A percentile compares a stretch with the other conserved stretches of the same genome.
These are phyloP conservation scores for Coptodon rendalli DNA, from an alignment of 2,113 vertebrate species.

Conservation along the genomic window DNA sequence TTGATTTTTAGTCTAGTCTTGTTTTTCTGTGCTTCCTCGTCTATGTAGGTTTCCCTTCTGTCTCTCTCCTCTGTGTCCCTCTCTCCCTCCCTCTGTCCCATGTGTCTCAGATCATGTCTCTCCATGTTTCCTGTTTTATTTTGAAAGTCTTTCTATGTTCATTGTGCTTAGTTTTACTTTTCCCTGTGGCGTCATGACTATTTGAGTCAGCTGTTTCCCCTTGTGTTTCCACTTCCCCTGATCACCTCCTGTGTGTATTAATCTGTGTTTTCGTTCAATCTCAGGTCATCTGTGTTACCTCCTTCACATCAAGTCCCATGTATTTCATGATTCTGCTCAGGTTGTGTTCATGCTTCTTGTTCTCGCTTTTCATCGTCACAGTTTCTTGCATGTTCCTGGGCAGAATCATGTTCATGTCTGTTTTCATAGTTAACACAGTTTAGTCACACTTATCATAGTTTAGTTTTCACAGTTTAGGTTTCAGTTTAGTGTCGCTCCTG, in stretches of 20 bases:
- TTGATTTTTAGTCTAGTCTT: not conserved
- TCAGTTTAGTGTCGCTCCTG: rapidly evolving
- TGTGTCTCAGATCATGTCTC: not conserved
- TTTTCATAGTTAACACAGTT: not conserved
- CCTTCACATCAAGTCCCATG: not conserved
- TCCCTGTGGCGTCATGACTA: rapidly evolving
- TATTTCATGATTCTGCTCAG: not conserved
- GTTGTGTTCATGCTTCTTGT: not conserved
- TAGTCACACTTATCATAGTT: not conserved
- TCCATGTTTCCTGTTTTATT: not conserved
- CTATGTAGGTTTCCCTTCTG: not conserved
- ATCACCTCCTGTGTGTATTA: not conserved
- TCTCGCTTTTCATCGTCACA: not conserved
- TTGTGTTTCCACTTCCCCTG: not conserved
- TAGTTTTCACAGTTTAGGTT: not conserved
- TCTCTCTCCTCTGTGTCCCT: not conserved
- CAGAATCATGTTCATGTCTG: not conserved
- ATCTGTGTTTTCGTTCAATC: not conserved
- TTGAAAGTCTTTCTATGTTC: not conserved
- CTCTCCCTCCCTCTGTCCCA: not conserved
- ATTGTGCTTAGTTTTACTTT: not conserved
- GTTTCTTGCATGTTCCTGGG: not conserved
- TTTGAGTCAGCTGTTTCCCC: not conserved
- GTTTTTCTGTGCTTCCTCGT: not conserved
- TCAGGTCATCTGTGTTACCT: not conserved